Evolutionary conservation across 2,888 invertebrate species (phyloP).

Genomic region (Lasioglossum leucozonium): DNA sequence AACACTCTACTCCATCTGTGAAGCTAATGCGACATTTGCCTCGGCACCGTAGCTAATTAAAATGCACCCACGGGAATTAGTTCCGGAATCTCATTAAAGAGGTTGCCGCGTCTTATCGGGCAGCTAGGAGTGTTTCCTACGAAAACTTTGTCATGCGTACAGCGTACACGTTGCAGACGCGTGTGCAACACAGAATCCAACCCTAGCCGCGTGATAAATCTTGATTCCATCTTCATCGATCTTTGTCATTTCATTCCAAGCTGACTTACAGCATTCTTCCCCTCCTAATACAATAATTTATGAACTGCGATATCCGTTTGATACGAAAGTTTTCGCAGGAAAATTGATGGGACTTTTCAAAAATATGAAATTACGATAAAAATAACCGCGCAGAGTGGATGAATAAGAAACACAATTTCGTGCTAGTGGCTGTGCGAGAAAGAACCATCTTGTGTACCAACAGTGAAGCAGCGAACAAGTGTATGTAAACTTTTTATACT

Average conservation of each 20-base stretch:
- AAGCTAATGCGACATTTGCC: background rate
- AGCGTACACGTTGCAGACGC: background rate
- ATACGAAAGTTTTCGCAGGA: too few species aligned
- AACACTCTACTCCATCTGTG: background rate
- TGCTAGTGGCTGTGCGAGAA: conserved; percentile 23
- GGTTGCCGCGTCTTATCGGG: conserved; percentile 3
- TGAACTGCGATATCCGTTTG: background rate
- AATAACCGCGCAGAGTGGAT: background rate
- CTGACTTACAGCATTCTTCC: conserved; percentile 9
- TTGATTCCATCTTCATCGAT: conserved; percentile 3
- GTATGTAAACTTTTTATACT: conserved; percentile 23
- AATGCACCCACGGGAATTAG: conserved; percentile 16
- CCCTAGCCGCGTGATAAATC: conserved; percentile 6
- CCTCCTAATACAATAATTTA: background rate
- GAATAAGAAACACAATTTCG: conserved; percentile 30
- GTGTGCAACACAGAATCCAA: background rate
- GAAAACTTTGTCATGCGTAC: conserved; percentile 17
- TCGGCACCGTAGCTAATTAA: conserved; percentile 14
- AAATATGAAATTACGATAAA: conserved; percentile 4
- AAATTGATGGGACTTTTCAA: background rate
- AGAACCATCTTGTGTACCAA: conserved; percentile 16
- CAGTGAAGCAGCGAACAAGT: background rate
- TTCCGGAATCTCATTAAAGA: conserved; percentile 30
- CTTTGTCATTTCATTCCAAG: background rate
- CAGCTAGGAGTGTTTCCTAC: background rate